A percentile compares a stretch with the other conserved stretches of the same genome.
These are phyloP conservation scores for Periophthalmus magnuspinnatus DNA, from an alignment of 2,797 vertebrate species.

Conservation along the genomic window DNA sequence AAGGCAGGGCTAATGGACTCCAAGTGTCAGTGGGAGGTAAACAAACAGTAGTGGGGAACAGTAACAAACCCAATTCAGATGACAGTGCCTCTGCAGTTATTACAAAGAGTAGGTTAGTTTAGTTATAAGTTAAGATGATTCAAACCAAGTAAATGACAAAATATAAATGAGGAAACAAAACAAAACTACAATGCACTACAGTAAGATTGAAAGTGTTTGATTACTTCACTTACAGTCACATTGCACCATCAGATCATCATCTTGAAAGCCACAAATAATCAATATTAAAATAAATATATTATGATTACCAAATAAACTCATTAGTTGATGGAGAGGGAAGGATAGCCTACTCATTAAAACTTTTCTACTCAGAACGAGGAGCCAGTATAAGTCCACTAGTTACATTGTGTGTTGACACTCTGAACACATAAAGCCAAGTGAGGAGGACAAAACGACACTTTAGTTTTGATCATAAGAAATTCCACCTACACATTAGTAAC, in stretches of 20 bases:
- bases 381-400: constrained; percentile 6
- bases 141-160: not conserved
- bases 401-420: constrained; percentile 14
- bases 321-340: not conserved
- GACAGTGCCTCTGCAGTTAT: constrained; percentile 19
- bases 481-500: constrained; percentile 38
- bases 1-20: constrained; percentile 70
- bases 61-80: constrained; percentile 45
- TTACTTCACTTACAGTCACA: not conserved
- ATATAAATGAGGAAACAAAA: not conserved
- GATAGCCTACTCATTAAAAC: not conserved
- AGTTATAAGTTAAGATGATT: constrained; percentile 2
- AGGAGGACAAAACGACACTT: constrained; percentile 48
- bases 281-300: not conserved
- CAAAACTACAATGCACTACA: not conserved
- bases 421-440: constrained; percentile 24
- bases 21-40: constrained; percentile 68
- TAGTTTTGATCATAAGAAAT: constrained; percentile 50
- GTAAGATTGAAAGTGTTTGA: not conserved
- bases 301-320: not conserved
- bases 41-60: constrained; percentile 66
- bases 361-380: not conserved
- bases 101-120: constrained; percentile 10
- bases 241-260: too few species aligned
- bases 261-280: not conserved